Conservation (phyloP, 2,888 invertebrate genomes). For the Epiperipatus broadwayi region DNA sequence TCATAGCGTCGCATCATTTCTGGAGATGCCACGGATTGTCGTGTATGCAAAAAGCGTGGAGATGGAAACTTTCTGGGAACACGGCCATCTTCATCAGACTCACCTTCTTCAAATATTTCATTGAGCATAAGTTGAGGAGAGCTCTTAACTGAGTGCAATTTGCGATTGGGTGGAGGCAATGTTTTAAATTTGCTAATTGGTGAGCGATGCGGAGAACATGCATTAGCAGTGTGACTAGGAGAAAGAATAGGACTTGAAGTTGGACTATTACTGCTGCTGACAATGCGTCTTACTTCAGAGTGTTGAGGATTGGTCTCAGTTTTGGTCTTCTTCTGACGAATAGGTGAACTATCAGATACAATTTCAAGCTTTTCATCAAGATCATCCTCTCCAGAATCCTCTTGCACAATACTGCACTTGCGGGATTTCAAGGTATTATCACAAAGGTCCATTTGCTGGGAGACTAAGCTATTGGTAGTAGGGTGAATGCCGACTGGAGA, state of each 20-base stretch:
- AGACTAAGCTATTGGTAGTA: no score
- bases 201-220: no score
- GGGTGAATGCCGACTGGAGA: slow-evolving; percentile 24
- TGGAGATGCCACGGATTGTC: slow-evolving; percentile 23
- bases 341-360: no score
- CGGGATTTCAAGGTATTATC: slow-evolving; percentile 39
- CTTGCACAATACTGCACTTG: slow-evolving; percentile 78
- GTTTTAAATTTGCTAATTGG: slow-evolving; percentile 36
- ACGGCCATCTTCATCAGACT: slow-evolving; percentile 28
- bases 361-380: no score
- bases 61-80: slow-evolving; percentile 21
- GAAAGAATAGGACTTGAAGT: no score
- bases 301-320: no score
- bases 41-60: slow-evolving; percentile 20
- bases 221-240: no score
- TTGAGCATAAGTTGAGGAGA: slow-evolving; percentile 37
- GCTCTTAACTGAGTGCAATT: slow-evolving; percentile 31
- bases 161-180: slow-evolving; percentile 38
- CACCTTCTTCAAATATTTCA: slow-evolving; percentile 48
- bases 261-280: no score
- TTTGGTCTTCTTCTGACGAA: no score
- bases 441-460: no score
- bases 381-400: slow-evolving; percentile 77
- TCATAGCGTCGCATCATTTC: slow-evolving; percentile 29
- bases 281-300: no score